Percentiles rank a stretch among this genome's conserved stretches.
phyloP scores from a whole-genome alignment of 2,113 vertebrate genomes.

The Sinosuthora webbiana region DNA sequence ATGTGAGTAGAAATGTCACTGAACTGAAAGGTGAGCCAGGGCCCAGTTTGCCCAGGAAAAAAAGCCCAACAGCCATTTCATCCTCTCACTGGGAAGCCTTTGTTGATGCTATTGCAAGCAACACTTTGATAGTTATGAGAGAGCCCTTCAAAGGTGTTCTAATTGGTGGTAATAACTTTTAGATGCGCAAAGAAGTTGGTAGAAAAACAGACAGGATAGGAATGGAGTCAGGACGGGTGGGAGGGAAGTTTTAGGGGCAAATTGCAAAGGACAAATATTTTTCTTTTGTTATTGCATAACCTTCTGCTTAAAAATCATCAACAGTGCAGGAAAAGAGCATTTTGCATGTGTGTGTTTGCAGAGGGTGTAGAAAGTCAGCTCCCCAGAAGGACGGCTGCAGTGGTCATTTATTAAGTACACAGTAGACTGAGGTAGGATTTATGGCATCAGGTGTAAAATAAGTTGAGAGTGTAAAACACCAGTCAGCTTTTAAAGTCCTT shows the following conservation, averaged over 20 bases:
- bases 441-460: neutral
- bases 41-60: neutral
- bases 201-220: neutral
- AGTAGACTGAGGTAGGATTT: neutral
- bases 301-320: neutral
- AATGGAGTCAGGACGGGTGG: neutral
- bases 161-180: constrained; percentile 11
- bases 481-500: neutral
- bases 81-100: neutral
- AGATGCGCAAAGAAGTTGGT: neutral
- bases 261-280: neutral
- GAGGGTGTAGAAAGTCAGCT: neutral
- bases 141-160: neutral
- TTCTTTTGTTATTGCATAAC: neutral
- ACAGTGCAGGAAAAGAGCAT: neutral
- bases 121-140: neutral
- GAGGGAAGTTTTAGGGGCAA: neutral
- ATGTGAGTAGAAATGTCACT: neutral
- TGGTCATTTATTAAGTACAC: neutral
- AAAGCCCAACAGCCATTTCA: neutral
- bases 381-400: neutral
- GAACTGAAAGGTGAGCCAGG: neutral
- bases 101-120: neutral
- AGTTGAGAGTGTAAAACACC: neutral
- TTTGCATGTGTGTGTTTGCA: neutral